Base-by-base conservation (phyloP, 2,888 invertebrate genomes). In the Cataglyphis albicans region DNA sequence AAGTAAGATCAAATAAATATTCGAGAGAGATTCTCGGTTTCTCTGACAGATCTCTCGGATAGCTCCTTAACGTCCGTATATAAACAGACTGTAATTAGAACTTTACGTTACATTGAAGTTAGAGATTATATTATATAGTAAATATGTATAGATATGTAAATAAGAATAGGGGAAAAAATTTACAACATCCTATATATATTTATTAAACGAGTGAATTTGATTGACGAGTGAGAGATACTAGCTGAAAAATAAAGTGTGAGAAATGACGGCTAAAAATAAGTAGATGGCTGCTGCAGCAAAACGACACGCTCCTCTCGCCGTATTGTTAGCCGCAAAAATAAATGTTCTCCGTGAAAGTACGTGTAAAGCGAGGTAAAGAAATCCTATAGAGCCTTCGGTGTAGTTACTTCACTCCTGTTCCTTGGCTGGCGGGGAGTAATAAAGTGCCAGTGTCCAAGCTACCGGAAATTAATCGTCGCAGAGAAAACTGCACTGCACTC, bases 401-500 rank as follows among this genome's bases (percentile, higher is more conserved):
- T 68, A 89, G 88, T 89, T 89, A 84, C 86, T 87, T 84, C 80
- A 70, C 75, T 67, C 81, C 82, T 87, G 88, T 86, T 89, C 81
- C 86, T 82, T 81, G 83, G 78, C 67, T 57, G 85, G 86, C 81
- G 82, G 84, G 80, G 70, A 89, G 89, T 90, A 89, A 89, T 89
- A 89, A 89, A 89, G 88, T 90, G 90, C 85, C 85, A 86, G 84
- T 90, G 89, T 88, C 89, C 88, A 90, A 88, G 87, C 90, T 82
- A 82, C 88, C 90, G 90, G 89, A 90, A 89, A 89, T 89, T 89
- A 89, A 90, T 89, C 87, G 90, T 84, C 88, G 72, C 80, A 73
- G 68, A 76, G 84, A 87, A 89, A 89, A 89, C 86, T 87, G 81
- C 88, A 82, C 61, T 82, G 83, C 88, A 81, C 84, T 86, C 88